Base-by-base conservation (phyloP, 1,140 invertebrate species). In the Ruditapes philippinarum region DNA sequence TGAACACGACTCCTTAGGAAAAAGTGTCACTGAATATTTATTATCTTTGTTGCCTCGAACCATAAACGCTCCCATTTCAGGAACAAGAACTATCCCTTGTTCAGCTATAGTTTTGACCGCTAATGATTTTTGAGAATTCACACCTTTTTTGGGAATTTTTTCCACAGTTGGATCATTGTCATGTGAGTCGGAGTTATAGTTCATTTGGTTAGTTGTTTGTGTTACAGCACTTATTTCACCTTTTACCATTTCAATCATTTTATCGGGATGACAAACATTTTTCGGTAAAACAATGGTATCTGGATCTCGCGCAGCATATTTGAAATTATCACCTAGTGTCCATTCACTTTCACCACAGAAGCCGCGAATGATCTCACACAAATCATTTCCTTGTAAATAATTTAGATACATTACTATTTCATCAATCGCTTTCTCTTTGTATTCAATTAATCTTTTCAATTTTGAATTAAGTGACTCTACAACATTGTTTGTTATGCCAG, bases 11-110 rank as follows among this genome's bases (percentile, higher is more conserved):
- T 68, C 51, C 33, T 78, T 78, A 7, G 74, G 74, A 33, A 49
- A 78, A 33, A 78, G 19, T 31, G 74, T 78, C 2, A 78, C 74
- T 1, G 74, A 78, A 36, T 78, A 78, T 78, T 78, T 78, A 5
- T 31, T 40, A 12, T 78, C 42, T 25, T 51, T 78, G 2, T 40
- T 14, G 19, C 74, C 81, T 14, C 70, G 68, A 22, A 83, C 81
- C 62, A 83, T 83, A 31, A 83, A 83, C 3, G 81, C 81, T 40
- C 60, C 81, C 81, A 83, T 83, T 70, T 68, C 28, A 45, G 81
- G 81, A 25, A 83, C 81, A 17, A 70, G 31, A 14, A 83, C 36
- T 25, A 83, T 83, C 14, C 57, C 62, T n/a, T 83, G 68, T 31
- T 83, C 28, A 14, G 62, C 19, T 45, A 83, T 28, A 42, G 42